These are phyloP conservation scores for Caenorhabditis drosophilae DNA, from an alignment of 2,888 invertebrate genomes.

Conservation along the genomic window DNA sequence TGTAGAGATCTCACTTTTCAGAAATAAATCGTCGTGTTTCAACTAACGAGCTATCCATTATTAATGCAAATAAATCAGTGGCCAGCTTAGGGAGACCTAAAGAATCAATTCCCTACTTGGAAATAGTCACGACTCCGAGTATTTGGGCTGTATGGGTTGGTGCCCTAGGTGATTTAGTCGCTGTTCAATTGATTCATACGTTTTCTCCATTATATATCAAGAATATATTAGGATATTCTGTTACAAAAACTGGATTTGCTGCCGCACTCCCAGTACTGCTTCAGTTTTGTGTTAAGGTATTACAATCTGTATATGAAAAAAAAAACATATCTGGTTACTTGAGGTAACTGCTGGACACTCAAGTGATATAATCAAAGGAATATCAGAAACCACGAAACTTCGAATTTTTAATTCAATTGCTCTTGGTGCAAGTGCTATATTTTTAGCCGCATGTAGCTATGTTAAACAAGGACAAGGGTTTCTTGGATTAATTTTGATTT, in stretches of 20 bases:
- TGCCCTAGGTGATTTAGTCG: slow-evolving; percentile 65
- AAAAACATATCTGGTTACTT: no score
- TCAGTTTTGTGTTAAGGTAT: slow-evolving; percentile 63
- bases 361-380: slow-evolving; percentile 52
- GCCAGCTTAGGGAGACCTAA: not conserved
- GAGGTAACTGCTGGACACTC: slow-evolving; percentile 66
- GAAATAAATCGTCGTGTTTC: not conserved
- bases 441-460: slow-evolving; percentile 61
- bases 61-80: slow-evolving; percentile 36
- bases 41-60: slow-evolving; percentile 24
- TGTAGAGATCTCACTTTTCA: not conserved
- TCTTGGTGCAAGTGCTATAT: slow-evolving; percentile 57
- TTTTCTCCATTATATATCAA: slow-evolving; percentile 51
- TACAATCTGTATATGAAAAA: no score
- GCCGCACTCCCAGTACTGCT: slow-evolving; percentile 66
- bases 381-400: slow-evolving; percentile 62
- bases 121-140: slow-evolving; percentile 58
- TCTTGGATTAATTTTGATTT: slow-evolving; percentile 52
- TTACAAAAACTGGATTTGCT: slow-evolving; percentile 65
- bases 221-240: slow-evolving; percentile 57
- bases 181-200: slow-evolving; percentile 61
- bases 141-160: slow-evolving; percentile 67
- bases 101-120: slow-evolving; percentile 53
- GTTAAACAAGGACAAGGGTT: slow-evolving; percentile 50
- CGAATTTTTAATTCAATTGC: slow-evolving; percentile 64